phyloP scores from a whole-genome alignment of 2,113 vertebrate genomes.

The Onychorhynchus coronatus region DNA sequence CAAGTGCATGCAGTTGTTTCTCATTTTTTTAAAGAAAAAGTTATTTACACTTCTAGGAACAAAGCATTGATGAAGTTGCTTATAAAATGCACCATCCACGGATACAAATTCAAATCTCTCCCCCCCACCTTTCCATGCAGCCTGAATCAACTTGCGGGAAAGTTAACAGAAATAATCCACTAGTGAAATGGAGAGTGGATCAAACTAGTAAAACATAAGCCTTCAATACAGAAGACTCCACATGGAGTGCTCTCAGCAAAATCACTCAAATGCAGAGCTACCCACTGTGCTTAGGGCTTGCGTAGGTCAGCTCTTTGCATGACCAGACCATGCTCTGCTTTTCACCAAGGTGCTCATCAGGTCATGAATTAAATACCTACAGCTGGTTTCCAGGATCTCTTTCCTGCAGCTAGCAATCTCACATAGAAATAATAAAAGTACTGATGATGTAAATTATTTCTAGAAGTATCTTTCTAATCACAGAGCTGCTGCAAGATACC shows the following conservation, averaged over 20 bases:
- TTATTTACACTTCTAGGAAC: not conserved
- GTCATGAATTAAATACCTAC: slow-evolving; percentile 10
- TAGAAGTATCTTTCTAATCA: not conserved
- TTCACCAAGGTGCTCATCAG: not conserved
- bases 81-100: not conserved
- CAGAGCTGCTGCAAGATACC: not conserved
- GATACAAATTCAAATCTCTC: not conserved
- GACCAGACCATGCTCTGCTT: not conserved
- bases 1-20: not conserved
- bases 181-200: not conserved
- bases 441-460: not conserved
- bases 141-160: not conserved
- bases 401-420: not conserved
- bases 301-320: not conserved
- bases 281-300: not conserved
- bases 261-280: not conserved
- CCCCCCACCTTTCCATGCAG: not conserved
- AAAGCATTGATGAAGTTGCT: not conserved
- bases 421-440: not conserved
- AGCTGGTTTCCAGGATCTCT: not conserved
- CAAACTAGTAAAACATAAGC: not conserved
- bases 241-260: not conserved
- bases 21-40: not conserved
- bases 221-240: not conserved
- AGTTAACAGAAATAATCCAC: not conserved